Evolutionary conservation across 2,888 invertebrate species (phyloP).

Genomic region (Ariolimax columbianus): DNA sequence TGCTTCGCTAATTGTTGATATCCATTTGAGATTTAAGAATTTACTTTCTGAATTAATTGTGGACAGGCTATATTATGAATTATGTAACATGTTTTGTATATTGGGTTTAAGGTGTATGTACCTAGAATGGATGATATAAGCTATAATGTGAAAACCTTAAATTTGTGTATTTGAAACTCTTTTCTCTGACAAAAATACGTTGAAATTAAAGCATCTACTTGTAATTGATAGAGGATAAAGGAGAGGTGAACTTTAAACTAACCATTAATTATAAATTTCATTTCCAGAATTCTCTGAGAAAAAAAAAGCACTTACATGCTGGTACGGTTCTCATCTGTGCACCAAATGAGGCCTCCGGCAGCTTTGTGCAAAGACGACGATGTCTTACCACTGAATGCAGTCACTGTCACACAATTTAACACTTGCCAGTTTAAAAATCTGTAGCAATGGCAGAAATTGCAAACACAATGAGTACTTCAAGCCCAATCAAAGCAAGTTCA

Average conservation of each 20-base stretch:
- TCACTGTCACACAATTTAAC: background rate
- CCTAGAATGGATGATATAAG: no score
- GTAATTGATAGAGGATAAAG: background rate
- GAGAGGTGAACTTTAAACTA: background rate
- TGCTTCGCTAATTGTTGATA: no score
- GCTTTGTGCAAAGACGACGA: background rate
- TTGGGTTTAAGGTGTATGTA: no score
- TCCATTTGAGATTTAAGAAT: no score
- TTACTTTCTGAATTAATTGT: no score
- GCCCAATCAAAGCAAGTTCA: background rate
- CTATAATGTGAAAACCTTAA: no score
- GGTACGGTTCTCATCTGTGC: background rate
- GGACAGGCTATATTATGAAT: no score
- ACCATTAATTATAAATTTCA: background rate
- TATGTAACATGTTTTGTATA: no score
- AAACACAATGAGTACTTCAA: conserved; percentile 12
- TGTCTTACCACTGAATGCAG: background rate
- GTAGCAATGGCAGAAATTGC: conserved; percentile 43
- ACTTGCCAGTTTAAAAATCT: background rate
- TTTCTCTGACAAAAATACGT: no score
- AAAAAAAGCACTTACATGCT: background rate
- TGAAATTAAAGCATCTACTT: no score
- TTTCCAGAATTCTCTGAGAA: background rate
- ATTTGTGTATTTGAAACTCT: no score
- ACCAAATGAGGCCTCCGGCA: background rate